Conservation (phyloP, 2,113 vertebrate species). For the Oreamnos americanus region DNA sequence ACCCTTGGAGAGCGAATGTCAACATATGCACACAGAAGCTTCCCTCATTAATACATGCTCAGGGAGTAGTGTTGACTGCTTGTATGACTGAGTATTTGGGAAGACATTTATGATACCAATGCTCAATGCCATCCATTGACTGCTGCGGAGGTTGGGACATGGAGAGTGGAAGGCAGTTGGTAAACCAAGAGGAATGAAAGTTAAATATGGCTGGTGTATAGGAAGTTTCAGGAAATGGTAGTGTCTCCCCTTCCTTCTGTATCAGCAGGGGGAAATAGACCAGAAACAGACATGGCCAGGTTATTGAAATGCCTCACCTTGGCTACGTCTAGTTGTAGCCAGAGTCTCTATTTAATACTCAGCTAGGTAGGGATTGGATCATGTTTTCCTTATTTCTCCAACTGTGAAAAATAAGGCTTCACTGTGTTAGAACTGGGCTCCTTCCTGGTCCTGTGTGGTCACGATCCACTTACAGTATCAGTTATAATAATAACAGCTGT, state of each 20-base stretch:
- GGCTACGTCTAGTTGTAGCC: not conserved
- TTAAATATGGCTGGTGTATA: not conserved
- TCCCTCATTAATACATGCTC: not conserved
- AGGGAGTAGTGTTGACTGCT: not conserved
- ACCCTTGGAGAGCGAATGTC: not conserved
- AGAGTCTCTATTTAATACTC: not conserved
- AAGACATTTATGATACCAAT: not conserved
- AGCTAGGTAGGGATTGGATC: not conserved
- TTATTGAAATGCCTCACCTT: not conserved
- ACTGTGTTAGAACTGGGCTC: not conserved
- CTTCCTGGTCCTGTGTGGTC: not conserved
- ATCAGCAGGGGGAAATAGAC: not conserved
- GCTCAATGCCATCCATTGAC: not conserved
- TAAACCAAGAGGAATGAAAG: not conserved
- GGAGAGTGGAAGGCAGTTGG: not conserved
- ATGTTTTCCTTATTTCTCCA: not conserved
- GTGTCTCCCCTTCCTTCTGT: not conserved
- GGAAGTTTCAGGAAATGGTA: not conserved
- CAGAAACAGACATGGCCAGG: not conserved
- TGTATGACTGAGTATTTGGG: not conserved
- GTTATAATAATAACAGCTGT: not conserved
- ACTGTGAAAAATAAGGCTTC: not conserved
- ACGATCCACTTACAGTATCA: not conserved
- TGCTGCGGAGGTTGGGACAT: not conserved
- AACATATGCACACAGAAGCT: no score